These are phyloP conservation scores for Natator depressus DNA, from an alignment of 2,113 vertebrate species.

Conservation along the genomic window DNA sequence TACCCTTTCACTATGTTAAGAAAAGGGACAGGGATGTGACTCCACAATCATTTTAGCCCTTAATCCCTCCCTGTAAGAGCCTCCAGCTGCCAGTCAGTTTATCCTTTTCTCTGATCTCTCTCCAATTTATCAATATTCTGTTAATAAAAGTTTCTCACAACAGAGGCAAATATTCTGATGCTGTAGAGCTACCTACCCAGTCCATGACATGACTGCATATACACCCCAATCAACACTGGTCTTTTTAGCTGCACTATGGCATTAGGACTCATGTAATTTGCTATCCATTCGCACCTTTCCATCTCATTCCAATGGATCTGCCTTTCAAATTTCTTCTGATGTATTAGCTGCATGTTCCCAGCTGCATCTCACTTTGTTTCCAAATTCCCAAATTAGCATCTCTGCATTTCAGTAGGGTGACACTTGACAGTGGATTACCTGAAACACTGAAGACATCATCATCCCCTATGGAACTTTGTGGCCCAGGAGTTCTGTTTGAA, in stretches of 20 bases:
- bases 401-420: neutral
- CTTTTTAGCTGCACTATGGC: neutral
- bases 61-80: neutral
- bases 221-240: neutral
- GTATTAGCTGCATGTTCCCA: neutral
- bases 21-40: accelerated
- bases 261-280: neutral
- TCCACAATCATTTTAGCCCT: neutral
- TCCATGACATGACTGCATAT: neutral
- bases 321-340: neutral
- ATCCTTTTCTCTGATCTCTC: neutral
- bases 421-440: slow-evolving; percentile 64
- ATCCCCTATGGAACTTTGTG: slow-evolving; percentile 5
- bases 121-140: neutral
- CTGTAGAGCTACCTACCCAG: neutral
- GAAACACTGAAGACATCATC: slow-evolving; percentile 67
- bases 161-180: neutral
- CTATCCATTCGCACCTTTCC: neutral
- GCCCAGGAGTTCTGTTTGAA: neutral
- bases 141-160: neutral
- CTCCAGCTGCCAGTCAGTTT: neutral
- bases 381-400: neutral
- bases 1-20: neutral
- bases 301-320: neutral
- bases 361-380: neutral